Evolutionary conservation across 2,113 vertebrate species (phyloP).

Genomic region (Otocyon megalotis): DNA sequence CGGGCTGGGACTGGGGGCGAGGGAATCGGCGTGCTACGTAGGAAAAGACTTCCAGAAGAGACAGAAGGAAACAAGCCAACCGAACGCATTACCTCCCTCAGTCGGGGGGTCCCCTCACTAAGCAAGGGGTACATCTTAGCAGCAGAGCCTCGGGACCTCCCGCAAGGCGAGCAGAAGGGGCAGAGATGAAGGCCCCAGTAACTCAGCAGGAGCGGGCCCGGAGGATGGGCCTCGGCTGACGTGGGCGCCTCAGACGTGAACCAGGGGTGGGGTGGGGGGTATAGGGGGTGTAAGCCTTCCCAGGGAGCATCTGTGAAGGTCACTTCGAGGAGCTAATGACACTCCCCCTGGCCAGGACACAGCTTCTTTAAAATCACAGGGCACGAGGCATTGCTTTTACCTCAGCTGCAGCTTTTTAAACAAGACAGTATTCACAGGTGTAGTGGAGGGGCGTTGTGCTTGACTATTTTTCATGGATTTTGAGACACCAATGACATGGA

Average conservation of each 20-base stretch:
- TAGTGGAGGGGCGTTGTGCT: not conserved
- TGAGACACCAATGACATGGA: not conserved
- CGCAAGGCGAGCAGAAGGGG: conserved; percentile 66
- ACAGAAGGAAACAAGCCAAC: rapidly evolving
- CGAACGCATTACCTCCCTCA: not conserved
- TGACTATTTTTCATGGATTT: not conserved
- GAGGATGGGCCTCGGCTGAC: conserved; percentile 73
- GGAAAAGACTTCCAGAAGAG: not conserved
- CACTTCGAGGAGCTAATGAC: conserved; percentile 72
- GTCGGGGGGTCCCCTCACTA: not conserved
- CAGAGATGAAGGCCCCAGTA: conserved; percentile 71
- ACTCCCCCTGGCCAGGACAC: not conserved
- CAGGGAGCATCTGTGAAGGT: conserved; percentile 80
- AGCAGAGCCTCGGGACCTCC: conserved; percentile 44
- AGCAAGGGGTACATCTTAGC: conserved; percentile 29
- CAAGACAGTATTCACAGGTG: not conserved
- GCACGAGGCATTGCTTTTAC: not conserved
- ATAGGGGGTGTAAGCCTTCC: conserved; percentile 55
- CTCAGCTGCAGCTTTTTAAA: not conserved
- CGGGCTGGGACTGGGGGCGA: not conserved
- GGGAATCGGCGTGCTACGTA: not conserved
- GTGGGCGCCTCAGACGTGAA: conserved; percentile 71
- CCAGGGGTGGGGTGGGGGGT: not conserved
- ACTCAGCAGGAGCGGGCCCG: conserved; percentile 72
- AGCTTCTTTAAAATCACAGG: conserved; percentile 19